phyloP scores from a whole-genome alignment of 92 coral and sea anemone genomes.

The Siderastrea siderea region DNA sequence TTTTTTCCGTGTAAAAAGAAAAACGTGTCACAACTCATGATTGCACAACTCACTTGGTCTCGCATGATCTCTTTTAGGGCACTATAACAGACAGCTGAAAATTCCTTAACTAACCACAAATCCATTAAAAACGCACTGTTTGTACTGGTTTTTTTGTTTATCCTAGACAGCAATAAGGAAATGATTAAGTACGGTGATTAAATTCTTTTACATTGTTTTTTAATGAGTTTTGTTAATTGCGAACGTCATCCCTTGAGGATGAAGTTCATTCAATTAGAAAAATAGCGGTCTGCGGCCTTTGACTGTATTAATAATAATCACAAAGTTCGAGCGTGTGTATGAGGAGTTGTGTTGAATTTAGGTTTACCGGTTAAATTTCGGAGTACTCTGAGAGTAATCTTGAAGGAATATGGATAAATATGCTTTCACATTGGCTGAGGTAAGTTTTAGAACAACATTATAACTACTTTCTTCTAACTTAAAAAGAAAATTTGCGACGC shows the following conservation, averaged over 20 bases:
- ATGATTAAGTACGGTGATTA: slow-evolving; percentile 22
- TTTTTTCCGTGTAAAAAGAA: background rate
- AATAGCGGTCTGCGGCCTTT: background rate
- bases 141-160: background rate
- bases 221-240: background rate
- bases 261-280: slow-evolving; percentile 12
- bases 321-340: background rate
- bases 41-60: background rate
- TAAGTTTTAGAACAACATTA: slow-evolving; percentile 1
- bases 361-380: background rate
- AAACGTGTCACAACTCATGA: background rate
- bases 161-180: background rate
- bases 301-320: background rate
- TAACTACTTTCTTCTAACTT: background rate
- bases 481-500: background rate
- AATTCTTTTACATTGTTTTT: background rate
- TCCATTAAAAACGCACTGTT: background rate
- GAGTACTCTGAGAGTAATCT: too few relatives aligned
- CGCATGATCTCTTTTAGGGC: background rate
- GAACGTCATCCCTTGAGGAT: slow-evolving; percentile 26
- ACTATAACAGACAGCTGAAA: background rate
- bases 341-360: background rate
- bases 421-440: slow-evolving; percentile 44
- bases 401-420: background rate
- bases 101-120: background rate